Evolutionary conservation across 2,888 invertebrate species (phyloP).

Genomic region (Crepidodera aurea): DNA sequence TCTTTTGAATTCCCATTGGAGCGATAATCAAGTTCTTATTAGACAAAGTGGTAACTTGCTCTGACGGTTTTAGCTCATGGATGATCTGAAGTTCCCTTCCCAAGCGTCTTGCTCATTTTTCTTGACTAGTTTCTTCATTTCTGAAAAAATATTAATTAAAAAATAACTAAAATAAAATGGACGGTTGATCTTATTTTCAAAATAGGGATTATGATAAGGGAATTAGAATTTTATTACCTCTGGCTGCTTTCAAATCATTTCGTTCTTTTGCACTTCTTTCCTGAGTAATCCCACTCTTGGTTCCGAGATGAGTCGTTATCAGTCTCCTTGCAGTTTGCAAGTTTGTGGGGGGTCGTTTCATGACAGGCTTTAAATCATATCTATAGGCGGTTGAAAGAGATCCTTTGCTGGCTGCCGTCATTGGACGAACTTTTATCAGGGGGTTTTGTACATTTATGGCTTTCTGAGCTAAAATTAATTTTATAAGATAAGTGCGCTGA

Average conservation of each 20-base stretch:
- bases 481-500: conserved; percentile 9
- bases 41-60: neutral
- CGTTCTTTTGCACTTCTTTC: conserved; percentile 56
- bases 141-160: conserved; percentile 43
- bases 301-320: conserved; percentile 58
- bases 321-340: conserved; percentile 59
- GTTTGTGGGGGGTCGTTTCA: conserved; percentile 59
- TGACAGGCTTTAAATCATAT: conserved; percentile 57
- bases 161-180: neutral
- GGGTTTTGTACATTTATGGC: conserved; percentile 54
- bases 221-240: conserved; percentile 48
- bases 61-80: neutral
- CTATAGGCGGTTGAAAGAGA: conserved; percentile 53
- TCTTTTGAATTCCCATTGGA: neutral
- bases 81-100: conserved; percentile 56
- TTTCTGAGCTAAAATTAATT: conserved; percentile 54
- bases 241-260: conserved; percentile 55
- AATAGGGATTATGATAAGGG: neutral
- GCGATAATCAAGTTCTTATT: neutral
- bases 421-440: conserved; percentile 58
- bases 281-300: conserved; percentile 54
- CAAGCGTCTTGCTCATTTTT: conserved; percentile 60
- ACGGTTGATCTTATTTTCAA: neutral
- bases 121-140: conserved; percentile 52
- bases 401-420: conserved; percentile 53